phyloP scores from a whole-genome alignment of 2,113 vertebrate species.

The Pseudorectes ferrugineus region DNA sequence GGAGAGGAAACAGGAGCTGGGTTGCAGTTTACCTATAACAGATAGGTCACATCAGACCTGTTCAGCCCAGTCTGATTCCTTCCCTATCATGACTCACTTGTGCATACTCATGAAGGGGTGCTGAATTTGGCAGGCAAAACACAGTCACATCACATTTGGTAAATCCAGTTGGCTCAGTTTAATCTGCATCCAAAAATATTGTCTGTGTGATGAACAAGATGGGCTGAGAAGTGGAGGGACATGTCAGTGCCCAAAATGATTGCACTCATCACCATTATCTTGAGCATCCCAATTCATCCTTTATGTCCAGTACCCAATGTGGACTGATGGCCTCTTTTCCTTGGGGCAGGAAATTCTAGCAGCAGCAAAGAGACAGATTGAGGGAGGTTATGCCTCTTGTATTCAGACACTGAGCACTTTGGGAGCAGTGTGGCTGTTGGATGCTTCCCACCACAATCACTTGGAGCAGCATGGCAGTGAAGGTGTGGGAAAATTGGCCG shows the following conservation, averaged over 20 bases:
- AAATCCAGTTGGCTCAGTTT: conserved; percentile 36
- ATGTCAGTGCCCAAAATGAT: background rate
- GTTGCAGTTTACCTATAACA: background rate
- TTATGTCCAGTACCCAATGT: background rate
- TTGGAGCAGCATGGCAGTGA: background rate
- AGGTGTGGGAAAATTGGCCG: background rate
- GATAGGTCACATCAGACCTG: background rate
- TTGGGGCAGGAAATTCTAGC: background rate
- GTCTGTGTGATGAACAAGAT: background rate
- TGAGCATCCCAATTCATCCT: background rate
- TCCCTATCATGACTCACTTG: background rate
- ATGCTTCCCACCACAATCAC: background rate
- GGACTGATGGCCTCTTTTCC: background rate
- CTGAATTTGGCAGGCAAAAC: conserved; percentile 49
- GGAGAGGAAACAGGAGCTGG: background rate
- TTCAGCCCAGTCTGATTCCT: background rate
- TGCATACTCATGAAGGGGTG: background rate
- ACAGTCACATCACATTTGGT: background rate
- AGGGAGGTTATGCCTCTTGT: background rate
- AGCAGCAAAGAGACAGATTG: background rate
- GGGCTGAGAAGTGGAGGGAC: background rate
- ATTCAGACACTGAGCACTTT: background rate
- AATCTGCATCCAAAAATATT: conserved; percentile 26
- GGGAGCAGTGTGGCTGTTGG: background rate
- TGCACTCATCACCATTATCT: background rate